phyloP scores from a whole-genome alignment of 2,797 vertebrate genomes.

The Sebastes iracundus region DNA sequence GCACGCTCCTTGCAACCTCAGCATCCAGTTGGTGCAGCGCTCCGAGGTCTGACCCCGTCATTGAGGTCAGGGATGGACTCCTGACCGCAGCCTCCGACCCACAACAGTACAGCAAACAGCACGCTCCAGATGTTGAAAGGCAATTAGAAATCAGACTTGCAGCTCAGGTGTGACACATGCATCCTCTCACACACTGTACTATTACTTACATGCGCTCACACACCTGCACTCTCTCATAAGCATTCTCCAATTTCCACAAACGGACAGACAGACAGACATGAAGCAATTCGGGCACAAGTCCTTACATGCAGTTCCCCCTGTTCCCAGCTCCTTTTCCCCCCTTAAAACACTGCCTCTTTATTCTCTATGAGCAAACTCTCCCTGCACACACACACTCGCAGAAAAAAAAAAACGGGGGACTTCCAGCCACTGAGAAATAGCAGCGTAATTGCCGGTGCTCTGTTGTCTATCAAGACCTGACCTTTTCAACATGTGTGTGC shows the following conservation, averaged over 20 bases:
- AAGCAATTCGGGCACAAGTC: slow-evolving; percentile 72
- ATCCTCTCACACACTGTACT: not conserved
- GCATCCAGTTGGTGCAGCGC: slow-evolving; percentile 4
- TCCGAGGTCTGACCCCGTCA: not conserved
- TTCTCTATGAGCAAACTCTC: slow-evolving; percentile 72
- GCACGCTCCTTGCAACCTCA: not conserved
- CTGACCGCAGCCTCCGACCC: slow-evolving; percentile 6
- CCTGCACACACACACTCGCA: slow-evolving; percentile 53
- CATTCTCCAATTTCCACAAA: slow-evolving; percentile 63
- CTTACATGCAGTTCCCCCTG: slow-evolving; percentile 71
- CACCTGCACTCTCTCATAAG: slow-evolving; percentile 55
- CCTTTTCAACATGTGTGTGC: slow-evolving; percentile 80
- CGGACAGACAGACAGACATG: slow-evolving; percentile 64
- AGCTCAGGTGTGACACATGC: slow-evolving; percentile 14
- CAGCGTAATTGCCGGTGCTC: slow-evolving; percentile 83
- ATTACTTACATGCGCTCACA: slow-evolving; percentile 16
- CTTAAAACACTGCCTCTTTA: slow-evolving; percentile 84
- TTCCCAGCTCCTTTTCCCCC: slow-evolving; percentile 69
- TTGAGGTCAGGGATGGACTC: slow-evolving; percentile 19
- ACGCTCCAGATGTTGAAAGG: slow-evolving; percentile 19
- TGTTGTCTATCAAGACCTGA: slow-evolving; percentile 84
- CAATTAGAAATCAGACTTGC: slow-evolving; percentile 25
- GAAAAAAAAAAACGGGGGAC: slow-evolving; percentile 77
- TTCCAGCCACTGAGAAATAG: slow-evolving; percentile 80
- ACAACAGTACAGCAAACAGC: slow-evolving; percentile 4